phyloP scores from a whole-genome alignment of 2,113 vertebrate species.

The Chamaetylas fuelleborni region DNA sequence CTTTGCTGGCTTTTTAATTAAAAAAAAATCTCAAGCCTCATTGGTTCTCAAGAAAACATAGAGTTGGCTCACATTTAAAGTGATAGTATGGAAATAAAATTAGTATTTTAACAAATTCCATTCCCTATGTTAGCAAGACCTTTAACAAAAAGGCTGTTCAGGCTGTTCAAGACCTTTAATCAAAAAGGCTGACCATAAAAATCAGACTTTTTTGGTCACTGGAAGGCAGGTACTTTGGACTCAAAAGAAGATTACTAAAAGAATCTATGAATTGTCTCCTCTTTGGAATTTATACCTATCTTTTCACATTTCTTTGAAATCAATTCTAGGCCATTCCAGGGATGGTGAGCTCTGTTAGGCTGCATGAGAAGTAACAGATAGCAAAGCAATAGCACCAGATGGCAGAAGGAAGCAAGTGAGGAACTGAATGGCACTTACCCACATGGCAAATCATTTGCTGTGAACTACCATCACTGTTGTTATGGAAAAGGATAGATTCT shows the following conservation, averaged over 20 bases:
- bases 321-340: neutral
- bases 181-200: neutral
- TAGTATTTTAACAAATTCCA: neutral
- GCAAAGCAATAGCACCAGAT: constrained; percentile 13
- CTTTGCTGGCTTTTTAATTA: constrained; percentile 50
- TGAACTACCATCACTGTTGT: neutral
- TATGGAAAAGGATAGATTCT: neutral
- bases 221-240: neutral
- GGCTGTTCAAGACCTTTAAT: neutral
- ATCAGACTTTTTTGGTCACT: neutral
- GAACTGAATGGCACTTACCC: neutral
- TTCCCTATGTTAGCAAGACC: neutral
- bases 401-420: neutral
- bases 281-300: neutral
- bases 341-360: neutral
- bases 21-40: constrained; percentile 42
- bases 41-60: constrained; percentile 40
- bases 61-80: constrained; percentile 29
- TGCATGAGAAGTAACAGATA: constrained; percentile 16
- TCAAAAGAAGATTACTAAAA: neutral
- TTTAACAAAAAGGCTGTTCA: constrained; percentile 25
- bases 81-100: constrained; percentile 16
- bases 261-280: neutral
- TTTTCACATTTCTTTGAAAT: neutral
- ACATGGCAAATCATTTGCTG: constrained; percentile 24